phyloP scores from a whole-genome alignment of 2,797 vertebrate genomes.

The Cottoperca gobio region DNA sequence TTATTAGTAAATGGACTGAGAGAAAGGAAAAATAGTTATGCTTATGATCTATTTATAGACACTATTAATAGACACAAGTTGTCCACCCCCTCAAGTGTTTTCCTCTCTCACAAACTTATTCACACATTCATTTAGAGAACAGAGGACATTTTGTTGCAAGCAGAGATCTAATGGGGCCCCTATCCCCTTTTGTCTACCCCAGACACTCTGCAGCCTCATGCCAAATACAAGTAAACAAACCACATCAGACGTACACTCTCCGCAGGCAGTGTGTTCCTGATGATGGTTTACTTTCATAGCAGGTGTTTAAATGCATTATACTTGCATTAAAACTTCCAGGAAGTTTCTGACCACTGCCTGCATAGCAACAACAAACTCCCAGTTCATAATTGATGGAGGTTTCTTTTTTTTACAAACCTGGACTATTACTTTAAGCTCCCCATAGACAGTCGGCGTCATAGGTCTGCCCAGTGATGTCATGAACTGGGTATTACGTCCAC shows the following conservation, averaged over 20 bases:
- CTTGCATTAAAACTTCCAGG: background rate
- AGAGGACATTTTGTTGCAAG: conserved; percentile 69
- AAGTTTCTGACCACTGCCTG: background rate
- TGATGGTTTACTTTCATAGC: background rate
- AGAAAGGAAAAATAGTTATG: conserved; percentile 15
- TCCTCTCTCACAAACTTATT: conserved; percentile 60
- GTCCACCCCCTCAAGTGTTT: conserved; percentile 45
- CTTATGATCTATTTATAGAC: conserved; percentile 69
- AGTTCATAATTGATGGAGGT: background rate
- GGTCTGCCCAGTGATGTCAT: conserved; percentile 28
- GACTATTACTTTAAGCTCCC: background rate
- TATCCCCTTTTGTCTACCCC: conserved; percentile 56
- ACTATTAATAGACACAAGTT: conserved; percentile 65
- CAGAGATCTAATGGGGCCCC: conserved; percentile 64
- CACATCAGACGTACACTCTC: background rate
- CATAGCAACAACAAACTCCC: background rate
- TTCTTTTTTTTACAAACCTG: background rate
- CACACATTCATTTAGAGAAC: conserved; percentile 66
- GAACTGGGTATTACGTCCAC: conserved; percentile 33
- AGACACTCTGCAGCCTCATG: conserved; percentile 50
- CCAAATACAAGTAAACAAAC: conserved; percentile 60
- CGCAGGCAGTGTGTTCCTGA: background rate
- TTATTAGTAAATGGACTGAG: conserved; percentile 1
- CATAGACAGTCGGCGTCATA: background rate
- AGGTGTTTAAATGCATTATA: background rate